Base-by-base conservation (phyloP, 2,113 vertebrate genomes). In the Dromas ardeola region DNA sequence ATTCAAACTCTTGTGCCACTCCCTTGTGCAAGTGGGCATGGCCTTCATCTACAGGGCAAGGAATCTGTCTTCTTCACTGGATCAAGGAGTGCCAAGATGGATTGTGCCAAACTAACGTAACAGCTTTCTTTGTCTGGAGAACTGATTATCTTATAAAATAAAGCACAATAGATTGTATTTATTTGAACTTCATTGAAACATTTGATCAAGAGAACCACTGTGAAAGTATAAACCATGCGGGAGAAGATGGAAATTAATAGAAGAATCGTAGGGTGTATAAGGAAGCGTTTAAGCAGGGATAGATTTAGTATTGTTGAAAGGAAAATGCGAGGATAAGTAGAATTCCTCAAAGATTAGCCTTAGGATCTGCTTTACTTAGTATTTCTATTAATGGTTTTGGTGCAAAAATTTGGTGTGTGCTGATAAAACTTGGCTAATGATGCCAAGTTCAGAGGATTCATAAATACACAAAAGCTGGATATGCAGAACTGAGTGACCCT, bases 341-440 rank as follows among this genome's bases (percentile, higher is more conserved):
- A 94, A 94, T 89, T 92, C 72, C 91, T 95, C 52, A 43, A 83
- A 94, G 95, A 74, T 86, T 83, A 92, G 59, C 80, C 38, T 92
- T 88, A 78, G 91, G n/a, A 67, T 95, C 65, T 86, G 50, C 76
- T 86, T 92, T 81, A 58, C 87, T 89, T 88, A 95, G 43, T 86
- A 81, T 88, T 96, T 92, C 93, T 70, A 12, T 81, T 88, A 86
- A 71, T 71, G 71, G n/a, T 78, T 96, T 94, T 96, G 80, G 93
- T 92, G 86, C 86, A 93, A 36, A 88, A 95, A 90, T 82, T 96
- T 95, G 82, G 76, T 95, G 50, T 83, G 59, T 55, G 72, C 80
- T 97, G 94, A 96, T 97, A 93, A 95, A 94, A 79, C 85, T 79
- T 88, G 55, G 25, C 42, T 95, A 77, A 86, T 93, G 89, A 89